Base-by-base conservation (phyloP, 1,140 invertebrate species). In the Calliopsis andreniformis region DNA sequence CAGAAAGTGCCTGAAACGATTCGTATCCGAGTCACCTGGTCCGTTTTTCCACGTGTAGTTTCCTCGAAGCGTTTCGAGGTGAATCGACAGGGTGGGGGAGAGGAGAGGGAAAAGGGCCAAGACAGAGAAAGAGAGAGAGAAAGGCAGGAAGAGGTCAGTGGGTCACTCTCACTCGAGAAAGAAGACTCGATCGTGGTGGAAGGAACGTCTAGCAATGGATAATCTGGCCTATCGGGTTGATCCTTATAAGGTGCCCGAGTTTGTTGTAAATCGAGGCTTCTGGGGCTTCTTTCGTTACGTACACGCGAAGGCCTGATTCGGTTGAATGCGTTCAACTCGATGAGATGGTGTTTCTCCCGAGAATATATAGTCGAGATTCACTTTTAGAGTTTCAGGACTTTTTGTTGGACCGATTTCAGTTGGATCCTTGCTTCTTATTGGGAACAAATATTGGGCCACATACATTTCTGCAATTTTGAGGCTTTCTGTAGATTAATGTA, bases 91-190 rank as follows among this genome's bases (percentile, higher is more conserved):
- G 35, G 35, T 39, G 3, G 3, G 18, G 25, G 20, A n/a, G 45
- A 67, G 23, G 23, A 10, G 12, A 10, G 23, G 49, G 18, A 68
- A 42, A 61, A 66, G 32, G 70, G 53, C 25, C 32, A 45, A 7
- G 30, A 14, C 4, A 16, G 4, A 10, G 18, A 18, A 5, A 49
- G 45, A 69, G 59, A 72, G 73, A 64, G 75, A 56, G 81, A 76
- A 76, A 72, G 67, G 79, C 64, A 79, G 66, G 86, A 85, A 87
- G 85, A 85, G 90, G 90, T 90, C 87, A 91, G 88, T 91, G 84
- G 90, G 90, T 91, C 89, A 91, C 90, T 91, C 88, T 91, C 89
- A 83, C 90, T 89, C 82, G 77, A 69, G 78, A 80, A 53, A 72
- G 56, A 56, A 75, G 64, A 61, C 72, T 20, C 73, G 25, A 77